These are phyloP conservation scores for Drosophila pseudoananassae DNA, from an alignment of 1,140 invertebrate species.

Conservation along the genomic window DNA sequence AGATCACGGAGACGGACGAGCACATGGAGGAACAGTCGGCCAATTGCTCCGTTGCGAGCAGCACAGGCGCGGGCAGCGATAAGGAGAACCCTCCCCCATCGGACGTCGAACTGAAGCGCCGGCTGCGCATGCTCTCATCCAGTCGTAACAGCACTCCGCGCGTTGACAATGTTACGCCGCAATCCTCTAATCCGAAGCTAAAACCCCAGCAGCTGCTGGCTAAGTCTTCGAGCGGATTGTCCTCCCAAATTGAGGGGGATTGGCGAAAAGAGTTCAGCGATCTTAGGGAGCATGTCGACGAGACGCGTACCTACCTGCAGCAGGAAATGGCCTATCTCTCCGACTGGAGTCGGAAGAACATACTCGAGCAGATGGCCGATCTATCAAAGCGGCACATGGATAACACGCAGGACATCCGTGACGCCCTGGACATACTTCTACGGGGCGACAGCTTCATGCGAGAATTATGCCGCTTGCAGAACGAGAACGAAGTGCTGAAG, in stretches of 20 bases:
- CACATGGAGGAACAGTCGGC: conserved; percentile 28
- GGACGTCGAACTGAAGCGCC: conserved; percentile 41
- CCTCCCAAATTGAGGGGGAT: conserved; percentile 19
- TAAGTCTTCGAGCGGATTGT: conserved; percentile 52
- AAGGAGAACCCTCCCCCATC: conserved; percentile 64
- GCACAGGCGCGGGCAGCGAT: conserved; percentile 44
- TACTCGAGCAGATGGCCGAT: conserved; percentile 47
- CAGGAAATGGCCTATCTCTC: neutral
- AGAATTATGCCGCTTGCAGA: conserved; percentile 59
- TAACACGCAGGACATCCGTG: conserved; percentile 55
- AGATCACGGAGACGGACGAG: conserved; percentile 73
- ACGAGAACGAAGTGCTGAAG: conserved; percentile 65
- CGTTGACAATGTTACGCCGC: conserved; percentile 22
- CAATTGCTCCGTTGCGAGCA: conserved; percentile 39
- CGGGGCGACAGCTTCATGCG: conserved; percentile 60
- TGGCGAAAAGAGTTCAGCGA: conserved; percentile 49
- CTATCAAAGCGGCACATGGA: conserved; percentile 56
- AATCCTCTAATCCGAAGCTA: conserved; percentile 9
- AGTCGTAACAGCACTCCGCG: conserved; percentile 75
- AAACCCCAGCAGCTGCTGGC: conserved; percentile 39
- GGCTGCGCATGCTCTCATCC: conserved; percentile 48
- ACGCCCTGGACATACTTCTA: conserved; percentile 55
- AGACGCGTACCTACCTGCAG: conserved; percentile 18
- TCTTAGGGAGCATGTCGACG: conserved; percentile 36
- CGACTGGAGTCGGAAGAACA: conserved; percentile 56